Conservation (phyloP, 2,113 vertebrate genomes). For the Solenodon paradoxus region DNA sequence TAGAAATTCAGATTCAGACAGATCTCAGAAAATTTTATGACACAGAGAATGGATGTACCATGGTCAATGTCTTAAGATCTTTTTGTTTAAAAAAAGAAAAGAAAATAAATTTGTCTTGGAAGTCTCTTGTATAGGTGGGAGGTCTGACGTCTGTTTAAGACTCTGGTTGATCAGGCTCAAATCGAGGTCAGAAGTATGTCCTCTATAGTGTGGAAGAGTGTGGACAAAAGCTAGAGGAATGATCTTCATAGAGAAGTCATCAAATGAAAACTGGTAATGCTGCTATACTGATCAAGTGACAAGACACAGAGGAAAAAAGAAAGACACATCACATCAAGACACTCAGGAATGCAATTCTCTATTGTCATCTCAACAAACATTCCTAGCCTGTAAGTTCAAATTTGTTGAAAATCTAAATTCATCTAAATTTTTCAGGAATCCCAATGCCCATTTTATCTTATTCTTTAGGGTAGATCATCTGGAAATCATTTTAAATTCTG, state of each 20-base stretch:
- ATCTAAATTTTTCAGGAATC: neutral
- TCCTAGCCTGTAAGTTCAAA: neutral
- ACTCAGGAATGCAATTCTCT: fast-evolving
- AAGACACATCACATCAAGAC: neutral
- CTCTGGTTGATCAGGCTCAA: neutral
- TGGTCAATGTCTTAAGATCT: neutral
- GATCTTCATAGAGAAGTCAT: neutral
- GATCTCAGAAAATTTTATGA: neutral
- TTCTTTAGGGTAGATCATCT: neutral
- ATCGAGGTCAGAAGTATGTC: neutral
- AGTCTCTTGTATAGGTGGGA: neutral
- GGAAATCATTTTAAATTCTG: neutral
- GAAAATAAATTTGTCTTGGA: neutral
- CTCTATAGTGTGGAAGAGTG: neutral
- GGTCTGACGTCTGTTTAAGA: neutral
- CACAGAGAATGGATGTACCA: neutral
- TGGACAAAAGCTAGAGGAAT: neutral
- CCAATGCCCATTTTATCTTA: neutral
- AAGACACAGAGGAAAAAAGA: neutral
- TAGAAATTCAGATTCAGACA: neutral
- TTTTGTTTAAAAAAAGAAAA: neutral
- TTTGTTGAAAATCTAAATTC: neutral
- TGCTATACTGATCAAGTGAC: neutral
- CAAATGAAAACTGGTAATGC: neutral
- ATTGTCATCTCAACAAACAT: neutral